Conservation (phyloP, 1,140 invertebrate species). For the Achroia grisella region DNA sequence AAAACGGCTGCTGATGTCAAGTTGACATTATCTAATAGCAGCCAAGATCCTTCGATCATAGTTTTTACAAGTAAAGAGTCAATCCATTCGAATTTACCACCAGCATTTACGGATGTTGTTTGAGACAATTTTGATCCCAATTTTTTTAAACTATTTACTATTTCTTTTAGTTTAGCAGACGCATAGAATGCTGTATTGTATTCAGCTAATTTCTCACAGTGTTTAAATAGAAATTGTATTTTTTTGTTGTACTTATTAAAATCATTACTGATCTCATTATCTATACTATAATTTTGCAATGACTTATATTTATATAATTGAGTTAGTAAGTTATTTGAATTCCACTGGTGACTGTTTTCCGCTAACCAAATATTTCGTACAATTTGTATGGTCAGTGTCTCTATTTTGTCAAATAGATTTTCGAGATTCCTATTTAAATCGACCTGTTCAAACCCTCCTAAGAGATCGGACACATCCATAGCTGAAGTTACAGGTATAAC, state of each 20-base stretch:
- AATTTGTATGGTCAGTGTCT: slow-evolving; percentile 42
- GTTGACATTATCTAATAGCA: slow-evolving; percentile 97
- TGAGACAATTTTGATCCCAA: slow-evolving; percentile 61
- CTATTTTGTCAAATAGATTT: slow-evolving; percentile 51
- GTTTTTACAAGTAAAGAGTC: slow-evolving; percentile 94
- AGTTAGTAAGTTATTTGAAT: slow-evolving; percentile 35
- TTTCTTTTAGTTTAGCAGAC: slow-evolving; percentile 26
- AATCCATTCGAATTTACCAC: slow-evolving; percentile 97
- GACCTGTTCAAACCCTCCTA: slow-evolving; percentile 97
- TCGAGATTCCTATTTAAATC: slow-evolving; percentile 65
- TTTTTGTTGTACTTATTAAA: slow-evolving; percentile 73
- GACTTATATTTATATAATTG: slow-evolving; percentile 42
- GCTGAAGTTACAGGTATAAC: slow-evolving; percentile 91
- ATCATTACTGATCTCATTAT: slow-evolving; percentile 68
- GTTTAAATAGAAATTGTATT: slow-evolving; percentile 52
- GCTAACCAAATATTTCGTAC: slow-evolving; percentile 40
- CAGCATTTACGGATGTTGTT: slow-evolving; percentile 79
- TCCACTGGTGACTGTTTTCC: slow-evolving; percentile 25
- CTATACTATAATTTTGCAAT: slow-evolving; percentile 22
- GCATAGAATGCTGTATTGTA: slow-evolving; percentile 12
- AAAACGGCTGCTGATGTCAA: slow-evolving; percentile 96
- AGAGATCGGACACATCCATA: slow-evolving; percentile 95
- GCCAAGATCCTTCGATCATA: slow-evolving; percentile 89
- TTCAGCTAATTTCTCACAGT: slow-evolving; percentile 49
- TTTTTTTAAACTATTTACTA: slow-evolving; percentile 28